A percentile compares a stretch with the other conserved stretches of the same genome.
These are phyloP conservation scores for Arenaria interpres DNA, from an alignment of 2,113 vertebrate genomes.

Conservation along the genomic window DNA sequence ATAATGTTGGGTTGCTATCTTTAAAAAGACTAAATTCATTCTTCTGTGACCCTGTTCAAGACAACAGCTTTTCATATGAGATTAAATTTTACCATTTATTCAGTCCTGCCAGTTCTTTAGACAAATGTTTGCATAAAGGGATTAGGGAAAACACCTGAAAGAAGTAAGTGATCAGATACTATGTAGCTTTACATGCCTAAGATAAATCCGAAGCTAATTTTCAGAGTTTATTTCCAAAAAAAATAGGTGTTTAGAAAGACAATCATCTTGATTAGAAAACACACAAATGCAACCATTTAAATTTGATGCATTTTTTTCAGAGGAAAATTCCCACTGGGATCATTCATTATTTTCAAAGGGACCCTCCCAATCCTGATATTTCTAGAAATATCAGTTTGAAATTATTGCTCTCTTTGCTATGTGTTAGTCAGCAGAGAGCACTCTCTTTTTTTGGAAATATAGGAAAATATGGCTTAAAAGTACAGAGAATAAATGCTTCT, in stretches of 20 bases:
- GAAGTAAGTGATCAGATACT: neutral
- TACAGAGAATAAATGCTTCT: neutral
- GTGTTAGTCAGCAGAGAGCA: neutral
- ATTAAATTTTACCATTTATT: neutral
- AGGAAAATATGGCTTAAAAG: neutral
- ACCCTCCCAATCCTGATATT: neutral
- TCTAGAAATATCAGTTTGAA: neutral
- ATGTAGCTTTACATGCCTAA: neutral
- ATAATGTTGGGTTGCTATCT: neutral
- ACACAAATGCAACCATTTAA: neutral
- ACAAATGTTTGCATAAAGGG: neutral
- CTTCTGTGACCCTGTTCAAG: neutral
- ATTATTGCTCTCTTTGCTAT: neutral
- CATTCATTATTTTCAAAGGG: neutral
- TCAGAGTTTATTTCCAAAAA: neutral
- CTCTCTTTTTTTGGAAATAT: neutral
- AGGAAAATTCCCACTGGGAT: neutral
- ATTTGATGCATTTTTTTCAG: neutral
- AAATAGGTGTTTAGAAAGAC: neutral
- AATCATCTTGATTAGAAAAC: neutral
- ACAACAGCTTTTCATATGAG: neutral
- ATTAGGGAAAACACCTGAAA: neutral
- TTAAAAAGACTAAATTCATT: neutral
- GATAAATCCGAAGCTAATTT: neutral
- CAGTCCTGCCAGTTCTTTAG: neutral